phyloP scores from a whole-genome alignment of 2,113 vertebrate species.

The Oryzias woworae region DNA sequence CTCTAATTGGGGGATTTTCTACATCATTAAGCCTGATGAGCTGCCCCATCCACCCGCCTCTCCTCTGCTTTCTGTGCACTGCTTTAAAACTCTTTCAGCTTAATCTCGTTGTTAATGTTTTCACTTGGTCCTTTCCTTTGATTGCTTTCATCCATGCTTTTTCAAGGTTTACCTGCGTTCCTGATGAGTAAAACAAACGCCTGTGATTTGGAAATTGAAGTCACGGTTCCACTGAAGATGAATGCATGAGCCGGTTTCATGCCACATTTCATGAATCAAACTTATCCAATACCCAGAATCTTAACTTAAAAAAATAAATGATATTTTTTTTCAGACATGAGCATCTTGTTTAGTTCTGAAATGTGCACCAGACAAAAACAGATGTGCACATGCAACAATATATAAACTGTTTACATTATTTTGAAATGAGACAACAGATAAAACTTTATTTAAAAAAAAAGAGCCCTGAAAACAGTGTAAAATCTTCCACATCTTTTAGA shows the following conservation, averaged over 20 bases:
- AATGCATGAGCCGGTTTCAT: too few species aligned
- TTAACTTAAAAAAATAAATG: too few species aligned
- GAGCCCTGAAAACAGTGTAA: background rate
- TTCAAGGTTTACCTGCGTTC: accelerated
- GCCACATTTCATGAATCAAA: too few species aligned
- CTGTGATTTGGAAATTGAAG: too few species aligned
- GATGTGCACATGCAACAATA: too few species aligned
- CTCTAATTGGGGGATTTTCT: constrained; percentile 86
- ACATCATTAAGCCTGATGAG: constrained; percentile 80
- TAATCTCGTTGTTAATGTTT: constrained; percentile 43
- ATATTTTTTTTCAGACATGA: too few species aligned
- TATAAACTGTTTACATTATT: too few species aligned
- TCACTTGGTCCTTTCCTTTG: constrained; percentile 29
- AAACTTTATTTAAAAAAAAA: background rate
- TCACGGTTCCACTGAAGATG: too few species aligned
- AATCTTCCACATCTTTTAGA: background rate
- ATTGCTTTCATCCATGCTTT: background rate
- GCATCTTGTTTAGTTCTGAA: too few species aligned
- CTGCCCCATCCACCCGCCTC: constrained; percentile 44
- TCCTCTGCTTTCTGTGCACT: constrained; percentile 16
- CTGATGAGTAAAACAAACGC: background rate
- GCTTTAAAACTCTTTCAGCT: constrained; percentile 33
- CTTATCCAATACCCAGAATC: too few species aligned
- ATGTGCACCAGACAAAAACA: too few species aligned
- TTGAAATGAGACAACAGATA: too few species aligned